A percentile compares a stretch with the other conserved stretches of the same genome.
phyloP scores from a whole-genome alignment of 2,888 invertebrate genomes.

The Ariolimax columbianus region DNA sequence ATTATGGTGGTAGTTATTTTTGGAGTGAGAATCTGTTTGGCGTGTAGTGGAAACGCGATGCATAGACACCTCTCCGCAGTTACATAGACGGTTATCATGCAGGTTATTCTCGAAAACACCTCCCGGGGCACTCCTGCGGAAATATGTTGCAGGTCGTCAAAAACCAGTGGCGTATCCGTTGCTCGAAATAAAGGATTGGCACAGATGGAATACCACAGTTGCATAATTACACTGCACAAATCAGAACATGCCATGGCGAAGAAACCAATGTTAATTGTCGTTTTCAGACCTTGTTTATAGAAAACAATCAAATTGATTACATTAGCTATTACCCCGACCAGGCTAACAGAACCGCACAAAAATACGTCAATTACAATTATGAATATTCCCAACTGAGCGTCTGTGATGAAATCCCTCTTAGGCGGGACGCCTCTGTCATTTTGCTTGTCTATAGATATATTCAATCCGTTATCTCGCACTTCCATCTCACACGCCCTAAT shows the following conservation, averaged over 20 bases:
- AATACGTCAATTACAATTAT: background rate
- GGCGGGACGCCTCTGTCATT: too few species aligned
- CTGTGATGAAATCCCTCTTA: too few species aligned
- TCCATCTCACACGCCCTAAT: too few species aligned
- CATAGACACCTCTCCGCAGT: background rate
- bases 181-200: background rate
- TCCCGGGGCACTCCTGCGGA: background rate
- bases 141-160: background rate
- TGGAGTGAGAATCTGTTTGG: background rate
- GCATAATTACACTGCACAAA: background rate
- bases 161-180: background rate
- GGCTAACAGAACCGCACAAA: background rate
- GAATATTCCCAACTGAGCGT: too few species aligned
- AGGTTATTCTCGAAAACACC: background rate
- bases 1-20: background rate
- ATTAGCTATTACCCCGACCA: background rate
- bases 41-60: background rate
- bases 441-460: too few species aligned
- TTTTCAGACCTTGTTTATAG: background rate
- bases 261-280: background rate
- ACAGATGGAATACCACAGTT: constrained; percentile 14
- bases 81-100: background rate
- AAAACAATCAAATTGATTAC: constrained; percentile 19
- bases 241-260: constrained; percentile 21
- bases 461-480: too few species aligned